Evolutionary conservation across 2,888 invertebrate genomes (phyloP), one percentile per base, ranked within the genome.

Genomic region (Diabrotica balteata): DNA sequence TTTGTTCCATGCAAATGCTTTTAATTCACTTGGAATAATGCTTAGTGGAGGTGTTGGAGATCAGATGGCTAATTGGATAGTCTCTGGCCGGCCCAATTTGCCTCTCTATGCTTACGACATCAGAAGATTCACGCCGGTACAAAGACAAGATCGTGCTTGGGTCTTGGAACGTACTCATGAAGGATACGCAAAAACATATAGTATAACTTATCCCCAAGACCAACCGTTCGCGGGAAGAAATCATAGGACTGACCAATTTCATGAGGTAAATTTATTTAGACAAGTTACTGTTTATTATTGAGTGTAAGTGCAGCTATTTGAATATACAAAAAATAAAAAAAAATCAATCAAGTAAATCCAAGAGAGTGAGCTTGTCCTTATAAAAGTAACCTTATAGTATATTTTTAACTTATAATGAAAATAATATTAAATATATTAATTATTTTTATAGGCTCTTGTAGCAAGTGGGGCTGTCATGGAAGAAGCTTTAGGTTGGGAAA

Each of bases 21-120:
- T 93, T 83, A 97, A 96, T 81, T 95, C 95, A 1, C 90, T 94
- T 0, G 96, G 96, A 0, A 94, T 97, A 91, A 95, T 95, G 93
- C 89, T 94, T 76, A 93, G 95, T 9, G 94, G 94, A 8, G 96
- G 96, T 0, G 93, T 93, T 75, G 93, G 91, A 0, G 90, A 94
- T 79, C 93, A 96, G 84, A 87, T 93, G 78, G 95, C 96, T 0
- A 88, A 90, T 65, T 97, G 96, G 96, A 89, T 96, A 63, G 84
- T 91, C 2, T 87, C 90, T 75, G 96, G 95, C 22, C 88, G 94
- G 69, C 96, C 96, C 0, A 89, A 91, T 65, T 86, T 93, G 77
- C 93, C 95, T 76, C 93, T 97, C 93, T 94, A 93, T 80, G 87
- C 88, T 22, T 95, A 93, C 81, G 96, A 96, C 82, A 90, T 96